Evolutionary conservation across 2,113 vertebrate genomes (phyloP).

Genomic region (Porphyrio hochstetteri): DNA sequence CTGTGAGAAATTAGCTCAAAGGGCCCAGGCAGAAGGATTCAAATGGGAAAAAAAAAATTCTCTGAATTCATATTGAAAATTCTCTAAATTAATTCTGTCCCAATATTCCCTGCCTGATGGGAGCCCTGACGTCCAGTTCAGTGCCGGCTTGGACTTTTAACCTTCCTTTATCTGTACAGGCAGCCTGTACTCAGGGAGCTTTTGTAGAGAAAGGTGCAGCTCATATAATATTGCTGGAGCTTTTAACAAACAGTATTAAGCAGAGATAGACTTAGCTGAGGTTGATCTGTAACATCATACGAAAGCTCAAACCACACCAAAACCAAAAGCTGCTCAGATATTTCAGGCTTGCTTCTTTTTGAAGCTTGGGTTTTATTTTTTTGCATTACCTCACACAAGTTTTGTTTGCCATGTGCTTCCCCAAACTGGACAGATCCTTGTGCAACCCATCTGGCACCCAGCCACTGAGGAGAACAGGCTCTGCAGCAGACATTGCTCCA

Average conservation of each 20-base stretch:
- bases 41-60: background rate
- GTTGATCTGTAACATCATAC: fast-evolving
- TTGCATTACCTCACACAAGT: fast-evolving
- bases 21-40: background rate
- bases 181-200: background rate
- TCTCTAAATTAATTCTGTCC: background rate
- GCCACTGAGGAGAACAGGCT: fast-evolving
- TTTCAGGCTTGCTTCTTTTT: background rate
- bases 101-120: background rate
- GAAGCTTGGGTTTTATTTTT: background rate
- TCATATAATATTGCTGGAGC: fast-evolving
- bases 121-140: background rate
- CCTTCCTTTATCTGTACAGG: background rate
- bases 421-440: background rate
- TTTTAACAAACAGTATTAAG: background rate
- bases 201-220: background rate
- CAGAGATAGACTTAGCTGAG: background rate
- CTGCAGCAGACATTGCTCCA: fast-evolving
- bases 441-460: background rate
- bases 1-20: background rate
- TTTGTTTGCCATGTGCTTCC: background rate
- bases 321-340: background rate
- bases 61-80: background rate
- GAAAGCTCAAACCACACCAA: background rate
- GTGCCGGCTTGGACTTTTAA: background rate